phyloP scores from a whole-genome alignment of 2,797 vertebrate species.

The Choloepus didactylus region DNA sequence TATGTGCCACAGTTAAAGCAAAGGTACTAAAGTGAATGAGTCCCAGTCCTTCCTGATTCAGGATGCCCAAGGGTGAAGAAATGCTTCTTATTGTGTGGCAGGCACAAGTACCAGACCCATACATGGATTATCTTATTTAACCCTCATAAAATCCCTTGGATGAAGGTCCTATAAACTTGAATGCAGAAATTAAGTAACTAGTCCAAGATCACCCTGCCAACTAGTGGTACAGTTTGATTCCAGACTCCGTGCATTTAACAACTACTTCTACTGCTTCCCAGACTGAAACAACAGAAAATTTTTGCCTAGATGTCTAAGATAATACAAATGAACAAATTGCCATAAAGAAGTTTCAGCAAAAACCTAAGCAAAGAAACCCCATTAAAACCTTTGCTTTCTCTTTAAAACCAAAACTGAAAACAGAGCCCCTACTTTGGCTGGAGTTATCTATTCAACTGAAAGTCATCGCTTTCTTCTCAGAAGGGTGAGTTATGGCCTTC shows the following conservation, averaged over 20 bases:
- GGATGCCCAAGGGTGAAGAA: no score
- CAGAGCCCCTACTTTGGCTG: no score
- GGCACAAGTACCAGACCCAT: background rate
- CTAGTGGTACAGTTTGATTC: background rate
- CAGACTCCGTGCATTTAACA: background rate
- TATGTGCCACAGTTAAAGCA: no score
- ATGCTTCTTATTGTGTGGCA: background rate
- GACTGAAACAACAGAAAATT: no score
- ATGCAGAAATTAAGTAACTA: background rate
- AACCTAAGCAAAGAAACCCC: background rate
- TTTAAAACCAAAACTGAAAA: background rate
- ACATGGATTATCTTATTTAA: background rate
- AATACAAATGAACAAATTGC: background rate
- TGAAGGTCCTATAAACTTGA: background rate
- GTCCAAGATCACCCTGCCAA: background rate
- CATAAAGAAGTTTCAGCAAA: background rate
- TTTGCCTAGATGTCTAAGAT: background rate
- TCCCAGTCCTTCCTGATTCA: background rate
- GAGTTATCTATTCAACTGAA: background rate
- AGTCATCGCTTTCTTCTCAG: background rate
- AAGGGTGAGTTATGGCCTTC: background rate
- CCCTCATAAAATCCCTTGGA: no score
- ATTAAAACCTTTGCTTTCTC: background rate
- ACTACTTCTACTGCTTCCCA: background rate
- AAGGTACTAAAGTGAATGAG: background rate